Conservation (phyloP, 1,140 invertebrate species). For the Sitobion miscanthi region DNA sequence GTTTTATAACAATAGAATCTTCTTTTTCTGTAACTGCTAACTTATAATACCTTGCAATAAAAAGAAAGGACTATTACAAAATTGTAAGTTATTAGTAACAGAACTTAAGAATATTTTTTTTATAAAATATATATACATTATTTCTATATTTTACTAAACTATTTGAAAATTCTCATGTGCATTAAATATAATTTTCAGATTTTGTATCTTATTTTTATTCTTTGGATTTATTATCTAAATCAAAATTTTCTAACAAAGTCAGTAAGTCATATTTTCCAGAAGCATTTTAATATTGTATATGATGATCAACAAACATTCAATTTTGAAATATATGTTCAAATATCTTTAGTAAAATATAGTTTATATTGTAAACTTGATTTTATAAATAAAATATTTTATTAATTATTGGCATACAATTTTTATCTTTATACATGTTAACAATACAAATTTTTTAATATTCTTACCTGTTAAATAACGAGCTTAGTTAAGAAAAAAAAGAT, state of each 20-base stretch:
- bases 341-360: not conserved
- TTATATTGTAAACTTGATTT: not conserved
- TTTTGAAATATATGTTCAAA: not conserved
- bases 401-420: not conserved
- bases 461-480: conserved; percentile 1
- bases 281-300: not conserved
- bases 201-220: not conserved
- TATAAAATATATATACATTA: not conserved
- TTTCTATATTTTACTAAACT: not conserved
- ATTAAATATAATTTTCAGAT: not conserved
- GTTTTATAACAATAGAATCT: conserved; percentile 15
- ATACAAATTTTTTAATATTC: not conserved
- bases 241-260: not conserved
- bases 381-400: conserved; percentile 12
- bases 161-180: not conserved
- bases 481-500: conserved; percentile 6
- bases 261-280: not conserved
- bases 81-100: not conserved
- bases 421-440: conserved; percentile 8
- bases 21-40: not conserved
- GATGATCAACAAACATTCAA: not conserved
- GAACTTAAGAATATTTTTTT: not conserved
- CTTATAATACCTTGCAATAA: not conserved
- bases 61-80: not conserved
- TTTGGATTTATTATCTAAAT: not conserved